Conservation (phyloP, 2,888 invertebrate genomes). For the Aleiodes leptofemur region DNA sequence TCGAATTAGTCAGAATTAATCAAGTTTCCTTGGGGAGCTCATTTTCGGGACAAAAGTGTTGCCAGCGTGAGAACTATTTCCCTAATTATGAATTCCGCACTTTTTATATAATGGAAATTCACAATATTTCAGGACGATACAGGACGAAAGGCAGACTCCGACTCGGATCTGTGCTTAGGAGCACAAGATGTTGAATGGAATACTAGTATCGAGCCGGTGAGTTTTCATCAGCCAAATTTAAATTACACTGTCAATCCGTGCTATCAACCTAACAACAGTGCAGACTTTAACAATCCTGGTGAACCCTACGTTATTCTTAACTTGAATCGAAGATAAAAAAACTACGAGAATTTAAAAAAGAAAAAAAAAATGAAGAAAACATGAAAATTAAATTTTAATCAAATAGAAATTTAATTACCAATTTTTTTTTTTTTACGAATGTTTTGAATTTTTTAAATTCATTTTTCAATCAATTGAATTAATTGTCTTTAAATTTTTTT, state of each 20-base stretch:
- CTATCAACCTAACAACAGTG: conserved; percentile 72
- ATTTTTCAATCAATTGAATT: not conserved
- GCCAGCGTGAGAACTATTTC: too few species aligned
- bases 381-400: not conserved
- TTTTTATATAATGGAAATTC: not conserved
- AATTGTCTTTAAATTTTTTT: too few species aligned
- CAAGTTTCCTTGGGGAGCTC: too few species aligned
- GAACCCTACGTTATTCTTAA: conserved; percentile 74
- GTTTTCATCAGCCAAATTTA: conserved; percentile 74
- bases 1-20: too few species aligned
- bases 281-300: conserved; percentile 66
- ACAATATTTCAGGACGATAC: conserved; percentile 78
- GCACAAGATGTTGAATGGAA: conserved; percentile 77
- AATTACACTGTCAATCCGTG: conserved; percentile 75
- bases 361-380: conserved; percentile 3
- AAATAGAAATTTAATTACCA: not conserved
- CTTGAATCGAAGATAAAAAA: conserved; percentile 71
- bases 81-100: too few species aligned
- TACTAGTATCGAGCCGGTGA: conserved; percentile 73
- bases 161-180: conserved; percentile 93
- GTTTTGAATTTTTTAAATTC: too few species aligned
- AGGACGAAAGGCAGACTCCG: conserved; percentile 86
- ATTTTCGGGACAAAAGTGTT: too few species aligned
- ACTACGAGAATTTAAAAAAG: conserved; percentile 28
- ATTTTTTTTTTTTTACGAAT: not conserved